A percentile compares a stretch with the other conserved stretches of the same genome.
These are phyloP conservation scores for Dermatophagoides farinae DNA, from an alignment of 1,140 invertebrate genomes.

Conservation along the genomic window DNA sequence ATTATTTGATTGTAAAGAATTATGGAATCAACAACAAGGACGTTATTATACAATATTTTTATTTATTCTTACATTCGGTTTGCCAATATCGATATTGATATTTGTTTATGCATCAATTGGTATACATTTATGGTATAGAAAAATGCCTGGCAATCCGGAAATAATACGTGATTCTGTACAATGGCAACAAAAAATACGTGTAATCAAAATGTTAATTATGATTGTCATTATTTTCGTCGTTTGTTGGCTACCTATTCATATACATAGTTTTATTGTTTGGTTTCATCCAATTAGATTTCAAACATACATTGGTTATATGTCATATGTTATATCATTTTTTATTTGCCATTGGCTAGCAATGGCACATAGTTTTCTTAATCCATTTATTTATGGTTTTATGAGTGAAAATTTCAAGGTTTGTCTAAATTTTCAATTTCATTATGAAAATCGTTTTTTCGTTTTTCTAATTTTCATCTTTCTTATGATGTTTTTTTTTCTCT, in stretches of 20 bases:
- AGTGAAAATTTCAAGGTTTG: slow-evolving; percentile 60
- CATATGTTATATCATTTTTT: slow-evolving; percentile 27
- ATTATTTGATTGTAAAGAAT: slow-evolving; percentile 26
- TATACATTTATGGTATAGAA: slow-evolving; percentile 27
- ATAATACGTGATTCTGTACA: slow-evolving; percentile 28
- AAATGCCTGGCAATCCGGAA: slow-evolving; percentile 32
- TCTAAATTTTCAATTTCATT: neutral
- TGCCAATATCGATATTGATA: slow-evolving; percentile 29
- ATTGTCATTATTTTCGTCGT: slow-evolving; percentile 33
- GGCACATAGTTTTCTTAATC: slow-evolving; percentile 62
- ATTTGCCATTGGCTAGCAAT: slow-evolving; percentile 34
- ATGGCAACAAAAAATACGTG: slow-evolving; percentile 31
- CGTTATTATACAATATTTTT: slow-evolving; percentile 28
- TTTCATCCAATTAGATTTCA: slow-evolving; percentile 18
- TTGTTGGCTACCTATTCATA: slow-evolving; percentile 34
- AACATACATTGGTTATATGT: slow-evolving; percentile 19
- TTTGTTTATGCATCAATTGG: slow-evolving; percentile 30
- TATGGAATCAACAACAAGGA: slow-evolving; percentile 20
- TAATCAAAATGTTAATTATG: slow-evolving; percentile 35
- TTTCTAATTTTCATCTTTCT: neutral
- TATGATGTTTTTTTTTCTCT: neutral
- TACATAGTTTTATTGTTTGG: slow-evolving; percentile 25
- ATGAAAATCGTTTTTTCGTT: neutral
- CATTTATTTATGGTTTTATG: slow-evolving; percentile 69
- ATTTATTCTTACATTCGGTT: slow-evolving; percentile 30